Evolutionary conservation across 2,113 vertebrate species (phyloP).

Genomic region (Heliornis fulica): DNA sequence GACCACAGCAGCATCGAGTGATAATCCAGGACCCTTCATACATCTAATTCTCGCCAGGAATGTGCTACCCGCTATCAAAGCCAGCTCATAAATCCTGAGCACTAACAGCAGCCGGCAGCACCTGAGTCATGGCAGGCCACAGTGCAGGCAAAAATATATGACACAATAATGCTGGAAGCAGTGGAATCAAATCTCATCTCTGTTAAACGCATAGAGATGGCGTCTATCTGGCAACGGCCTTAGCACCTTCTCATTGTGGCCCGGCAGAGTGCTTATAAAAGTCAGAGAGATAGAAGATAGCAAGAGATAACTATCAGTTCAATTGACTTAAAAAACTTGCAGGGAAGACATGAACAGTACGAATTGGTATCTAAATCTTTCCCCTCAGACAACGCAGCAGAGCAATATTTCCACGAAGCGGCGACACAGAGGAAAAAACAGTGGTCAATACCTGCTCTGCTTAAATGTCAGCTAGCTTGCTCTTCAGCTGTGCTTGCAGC

Average conservation of each 20-base stretch:
- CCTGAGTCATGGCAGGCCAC: not conserved
- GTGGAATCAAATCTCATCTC: slow-evolving; percentile 42
- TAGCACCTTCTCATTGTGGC: slow-evolving; percentile 29
- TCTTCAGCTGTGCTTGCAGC: not conserved
- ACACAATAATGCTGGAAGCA: not conserved
- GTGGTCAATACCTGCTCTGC: not conserved
- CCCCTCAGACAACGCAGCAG: not conserved
- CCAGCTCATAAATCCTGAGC: not conserved
- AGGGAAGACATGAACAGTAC: not conserved
- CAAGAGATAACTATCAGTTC: slow-evolving; percentile 24
- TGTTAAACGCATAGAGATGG: not conserved
- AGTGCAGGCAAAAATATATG: not conserved
- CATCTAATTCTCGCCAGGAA: not conserved
- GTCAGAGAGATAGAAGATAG: slow-evolving; percentile 23
- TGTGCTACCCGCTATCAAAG: not conserved
- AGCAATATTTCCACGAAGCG: not conserved
- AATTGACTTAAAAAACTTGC: not conserved
- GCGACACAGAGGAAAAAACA: not conserved
- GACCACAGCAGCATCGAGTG: not conserved
- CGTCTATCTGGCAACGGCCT: slow-evolving; percentile 2
- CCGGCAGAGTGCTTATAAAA: slow-evolving; percentile 3
- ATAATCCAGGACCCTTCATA: not conserved
- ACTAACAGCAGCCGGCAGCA: not conserved
- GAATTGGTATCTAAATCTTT: slow-evolving; percentile 32
- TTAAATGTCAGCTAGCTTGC: not conserved